phyloP scores from a whole-genome alignment of 1,140 invertebrate genomes.

The Panagrolaimus sp. region DNA sequence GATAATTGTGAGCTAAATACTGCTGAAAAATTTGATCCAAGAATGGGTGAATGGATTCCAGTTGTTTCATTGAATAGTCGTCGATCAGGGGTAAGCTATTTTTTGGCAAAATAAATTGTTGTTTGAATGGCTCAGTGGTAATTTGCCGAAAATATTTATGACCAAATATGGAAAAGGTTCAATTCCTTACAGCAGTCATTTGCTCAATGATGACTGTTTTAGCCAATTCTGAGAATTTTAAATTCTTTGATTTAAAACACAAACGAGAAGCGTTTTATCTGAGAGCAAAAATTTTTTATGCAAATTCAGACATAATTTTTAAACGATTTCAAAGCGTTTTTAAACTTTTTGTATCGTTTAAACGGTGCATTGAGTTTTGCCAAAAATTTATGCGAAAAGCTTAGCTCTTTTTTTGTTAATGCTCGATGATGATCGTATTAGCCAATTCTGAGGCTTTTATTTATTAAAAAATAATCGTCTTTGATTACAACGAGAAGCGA shows the following conservation, averaged over 20 bases:
- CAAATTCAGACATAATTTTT: no score
- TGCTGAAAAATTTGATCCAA: conserved; percentile 89
- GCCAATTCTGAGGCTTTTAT: conserved; percentile 9
- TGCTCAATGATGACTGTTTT: background rate
- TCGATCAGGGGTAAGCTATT: conserved; percentile 76
- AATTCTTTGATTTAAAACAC: no score
- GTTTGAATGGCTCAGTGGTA: no score
- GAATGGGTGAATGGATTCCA: conserved; percentile 91
- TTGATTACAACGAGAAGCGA: conserved; percentile 6
- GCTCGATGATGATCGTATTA: background rate
- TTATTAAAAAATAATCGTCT: background rate
- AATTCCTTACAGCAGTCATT: background rate
- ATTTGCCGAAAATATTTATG: background rate
- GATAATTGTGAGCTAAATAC: conserved; percentile 93
- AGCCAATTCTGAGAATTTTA: no score
- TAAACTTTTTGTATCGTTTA: no score
- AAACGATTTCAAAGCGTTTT: no score
- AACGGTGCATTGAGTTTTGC: no score
- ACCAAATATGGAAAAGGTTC: background rate
- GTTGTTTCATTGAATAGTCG: conserved; percentile 96
- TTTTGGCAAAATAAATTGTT: no score
- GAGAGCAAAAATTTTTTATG: no score
- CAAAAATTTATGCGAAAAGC: background rate
- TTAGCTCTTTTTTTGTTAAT: no score
- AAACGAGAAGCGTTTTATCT: no score